These are phyloP conservation scores for Notodromas monacha DNA, from an alignment of 2,888 invertebrate species.

Conservation along the genomic window DNA sequence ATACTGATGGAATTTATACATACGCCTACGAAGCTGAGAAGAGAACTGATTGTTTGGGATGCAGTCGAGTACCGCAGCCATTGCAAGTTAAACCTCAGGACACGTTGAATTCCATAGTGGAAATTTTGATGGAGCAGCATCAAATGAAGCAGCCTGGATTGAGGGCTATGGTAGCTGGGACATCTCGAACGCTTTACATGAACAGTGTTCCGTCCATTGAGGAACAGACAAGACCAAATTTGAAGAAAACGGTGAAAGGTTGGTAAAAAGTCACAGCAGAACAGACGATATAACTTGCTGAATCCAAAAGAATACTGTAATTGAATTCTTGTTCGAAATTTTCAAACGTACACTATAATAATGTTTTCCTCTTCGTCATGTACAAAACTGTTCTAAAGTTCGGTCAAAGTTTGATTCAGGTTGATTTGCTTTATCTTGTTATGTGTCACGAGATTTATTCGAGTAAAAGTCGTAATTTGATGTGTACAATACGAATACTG, in stretches of 20 bases:
- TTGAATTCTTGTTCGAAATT: too few relatives aligned
- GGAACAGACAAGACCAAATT: conserved; percentile 50
- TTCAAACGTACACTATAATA: too few relatives aligned
- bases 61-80: conserved; percentile 25
- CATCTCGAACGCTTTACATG: conserved; percentile 72
- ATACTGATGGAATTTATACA: conserved; percentile 76
- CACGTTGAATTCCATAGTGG: conserved; percentile 45
- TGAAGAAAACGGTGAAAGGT: conserved; percentile 43
- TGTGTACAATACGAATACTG: too few relatives aligned
- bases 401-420: too few relatives aligned
- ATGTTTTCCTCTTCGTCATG: too few relatives aligned
- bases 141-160: conserved; percentile 68
- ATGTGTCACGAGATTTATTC: too few relatives aligned
- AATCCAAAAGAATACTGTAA: too few relatives aligned
- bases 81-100: conserved; percentile 15
- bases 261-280: too few relatives aligned
- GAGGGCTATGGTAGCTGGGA: conserved; percentile 43
- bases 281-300: too few relatives aligned
- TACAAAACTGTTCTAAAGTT: too few relatives aligned
- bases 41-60: conserved; percentile 53
- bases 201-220: conserved; percentile 66
- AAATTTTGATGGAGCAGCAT: conserved; percentile 40
- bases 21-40: conserved; percentile 76
- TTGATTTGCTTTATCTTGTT: too few relatives aligned
- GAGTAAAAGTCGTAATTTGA: too few relatives aligned